A percentile compares a stretch with the other conserved stretches of the same genome.
phyloP scores from a whole-genome alignment of 2,797 vertebrate species.

The Takifugu ocellatus region DNA sequence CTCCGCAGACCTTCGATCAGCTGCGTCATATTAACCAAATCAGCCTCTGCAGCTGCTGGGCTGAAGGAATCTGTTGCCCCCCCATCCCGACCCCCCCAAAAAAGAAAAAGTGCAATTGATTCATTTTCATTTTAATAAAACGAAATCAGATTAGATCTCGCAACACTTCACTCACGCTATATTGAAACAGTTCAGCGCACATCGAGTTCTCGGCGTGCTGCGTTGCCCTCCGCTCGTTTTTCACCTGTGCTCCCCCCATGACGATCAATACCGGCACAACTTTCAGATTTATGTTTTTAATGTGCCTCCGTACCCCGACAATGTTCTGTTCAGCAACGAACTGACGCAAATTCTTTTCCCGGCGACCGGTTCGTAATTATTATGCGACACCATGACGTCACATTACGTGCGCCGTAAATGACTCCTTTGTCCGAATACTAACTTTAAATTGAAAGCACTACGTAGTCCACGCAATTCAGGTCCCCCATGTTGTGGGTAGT shows the following conservation, averaged over 20 bases:
- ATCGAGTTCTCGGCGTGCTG: constrained; percentile 55
- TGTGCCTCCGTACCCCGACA: too few species aligned
- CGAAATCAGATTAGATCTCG: constrained; percentile 65
- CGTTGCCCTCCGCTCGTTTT: constrained; percentile 31
- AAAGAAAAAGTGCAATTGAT: constrained; percentile 53
- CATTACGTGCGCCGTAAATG: too few species aligned
- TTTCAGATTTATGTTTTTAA: too few species aligned
- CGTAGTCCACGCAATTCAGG: too few species aligned
- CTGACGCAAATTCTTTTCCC: constrained; percentile 31
- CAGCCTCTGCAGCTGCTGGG: constrained; percentile 1
- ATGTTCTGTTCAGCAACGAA: constrained; percentile 20
- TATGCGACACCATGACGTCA: too few species aligned
- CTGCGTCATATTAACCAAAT: not conserved
- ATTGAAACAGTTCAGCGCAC: constrained; percentile 67
- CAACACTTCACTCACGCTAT: constrained; percentile 68
- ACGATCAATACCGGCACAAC: too few species aligned
- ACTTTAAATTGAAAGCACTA: too few species aligned
- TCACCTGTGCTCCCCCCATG: constrained; percentile 20
- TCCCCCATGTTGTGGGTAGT: constrained; percentile 35
- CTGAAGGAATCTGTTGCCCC: constrained; percentile 53
- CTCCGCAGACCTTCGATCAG: constrained; percentile 14
- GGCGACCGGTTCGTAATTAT: too few species aligned
- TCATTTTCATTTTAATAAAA: constrained; percentile 69
- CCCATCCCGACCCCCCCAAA: constrained; percentile 1
- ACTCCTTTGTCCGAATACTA: too few species aligned